Conservation (phyloP, 2,113 vertebrate species). For the Danionella cerebrum region DNA sequence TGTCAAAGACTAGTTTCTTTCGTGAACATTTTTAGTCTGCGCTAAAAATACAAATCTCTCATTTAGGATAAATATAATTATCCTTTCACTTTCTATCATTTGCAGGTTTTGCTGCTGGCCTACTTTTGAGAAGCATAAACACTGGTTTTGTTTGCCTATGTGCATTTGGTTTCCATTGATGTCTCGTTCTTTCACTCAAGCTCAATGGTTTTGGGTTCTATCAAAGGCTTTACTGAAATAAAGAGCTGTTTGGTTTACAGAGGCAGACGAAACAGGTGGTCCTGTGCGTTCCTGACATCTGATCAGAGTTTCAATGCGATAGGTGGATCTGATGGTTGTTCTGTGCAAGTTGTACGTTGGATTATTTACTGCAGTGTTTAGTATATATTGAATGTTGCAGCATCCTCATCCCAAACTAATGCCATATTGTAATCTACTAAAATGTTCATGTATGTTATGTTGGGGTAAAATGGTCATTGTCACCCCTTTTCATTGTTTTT, state of each 20-base stretch:
- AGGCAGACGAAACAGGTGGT: slow-evolving; percentile 15
- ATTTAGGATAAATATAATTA: not conserved
- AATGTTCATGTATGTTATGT: too few relatives aligned
- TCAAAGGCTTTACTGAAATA: slow-evolving; percentile 11
- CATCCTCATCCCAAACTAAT: too few relatives aligned
- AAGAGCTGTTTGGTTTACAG: slow-evolving; percentile 6
- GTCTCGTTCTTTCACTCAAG: not conserved
- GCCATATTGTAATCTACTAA: too few relatives aligned
- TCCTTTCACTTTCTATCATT: not conserved
- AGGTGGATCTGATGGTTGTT: not conserved
- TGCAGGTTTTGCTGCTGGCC: not conserved
- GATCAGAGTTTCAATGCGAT: not conserved
- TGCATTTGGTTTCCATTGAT: not conserved
- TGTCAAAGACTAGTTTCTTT: too few relatives aligned
- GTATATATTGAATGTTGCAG: too few relatives aligned
- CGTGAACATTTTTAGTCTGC: too few relatives aligned
- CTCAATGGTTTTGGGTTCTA: slow-evolving; percentile 12
- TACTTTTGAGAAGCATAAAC: not conserved
- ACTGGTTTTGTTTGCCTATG: not conserved
- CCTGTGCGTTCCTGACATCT: not conserved
- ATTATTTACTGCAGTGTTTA: too few relatives aligned
- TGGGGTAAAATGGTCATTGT: too few relatives aligned
- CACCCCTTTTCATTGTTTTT: too few relatives aligned
- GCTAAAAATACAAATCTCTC: not conserved
- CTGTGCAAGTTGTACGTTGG: too few relatives aligned